Evolutionary conservation across 1,140 invertebrate genomes (phyloP).

Genomic region (Nebria ingens): DNA sequence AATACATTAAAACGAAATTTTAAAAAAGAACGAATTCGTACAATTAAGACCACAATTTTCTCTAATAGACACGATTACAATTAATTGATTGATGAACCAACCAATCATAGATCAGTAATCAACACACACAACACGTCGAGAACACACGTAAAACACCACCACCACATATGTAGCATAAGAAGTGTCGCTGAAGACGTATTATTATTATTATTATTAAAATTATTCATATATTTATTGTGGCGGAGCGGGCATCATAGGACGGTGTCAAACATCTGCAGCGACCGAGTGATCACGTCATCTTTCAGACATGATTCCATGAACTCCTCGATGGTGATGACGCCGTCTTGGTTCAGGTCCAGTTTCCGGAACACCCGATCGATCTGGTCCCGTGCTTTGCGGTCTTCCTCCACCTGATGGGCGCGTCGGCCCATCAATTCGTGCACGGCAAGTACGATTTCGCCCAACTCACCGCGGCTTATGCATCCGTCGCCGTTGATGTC

Average conservation of each 20-base stretch:
- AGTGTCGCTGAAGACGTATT: no score
- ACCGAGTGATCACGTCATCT: slow-evolving; percentile 72
- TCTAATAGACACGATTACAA: no score
- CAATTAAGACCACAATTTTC: no score
- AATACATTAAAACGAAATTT: no score
- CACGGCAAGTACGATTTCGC: slow-evolving; percentile 81
- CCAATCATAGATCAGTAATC: no score
- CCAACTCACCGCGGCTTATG: slow-evolving; percentile 80
- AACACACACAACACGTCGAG: no score
- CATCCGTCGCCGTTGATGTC: slow-evolving; percentile 92
- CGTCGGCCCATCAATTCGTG: slow-evolving; percentile 80
- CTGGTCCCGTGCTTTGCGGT: slow-evolving; percentile 68
- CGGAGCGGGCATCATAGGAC: slow-evolving; percentile 53
- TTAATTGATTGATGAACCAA: no score
- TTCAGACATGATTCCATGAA: slow-evolving; percentile 92
- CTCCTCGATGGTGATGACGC: slow-evolving; percentile 91
- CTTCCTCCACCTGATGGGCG: slow-evolving; percentile 61
- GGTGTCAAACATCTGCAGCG: slow-evolving; percentile 71
- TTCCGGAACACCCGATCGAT: slow-evolving; percentile 80
- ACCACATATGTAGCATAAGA: neutral
- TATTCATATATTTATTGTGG: no score
- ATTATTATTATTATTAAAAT: no score
- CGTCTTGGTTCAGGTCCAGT: slow-evolving; percentile 87
- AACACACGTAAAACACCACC: neutral
- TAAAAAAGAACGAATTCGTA: no score